Conservation (phyloP, 1,140 invertebrate species). For the Thalassaphorura encarpata region DNA sequence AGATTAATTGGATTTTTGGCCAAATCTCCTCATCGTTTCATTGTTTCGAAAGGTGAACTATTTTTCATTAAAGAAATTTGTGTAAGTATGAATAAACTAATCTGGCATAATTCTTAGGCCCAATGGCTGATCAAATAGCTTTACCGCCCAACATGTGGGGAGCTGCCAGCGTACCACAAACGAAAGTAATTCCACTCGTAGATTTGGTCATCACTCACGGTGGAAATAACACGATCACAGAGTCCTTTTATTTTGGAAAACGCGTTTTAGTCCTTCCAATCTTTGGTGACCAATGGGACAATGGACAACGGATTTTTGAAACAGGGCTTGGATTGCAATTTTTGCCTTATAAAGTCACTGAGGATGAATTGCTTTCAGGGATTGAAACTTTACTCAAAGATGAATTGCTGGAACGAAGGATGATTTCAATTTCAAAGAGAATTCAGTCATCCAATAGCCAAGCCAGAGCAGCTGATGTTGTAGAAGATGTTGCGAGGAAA, state of each 20-base stretch:
- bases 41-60: constrained; percentile 2
- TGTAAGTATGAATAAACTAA: too few relatives aligned
- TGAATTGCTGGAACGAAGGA: neutral
- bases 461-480: too few relatives aligned
- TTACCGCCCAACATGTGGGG: constrained; percentile 4
- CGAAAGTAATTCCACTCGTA: neutral
- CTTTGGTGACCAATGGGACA: neutral
- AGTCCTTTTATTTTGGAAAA: constrained; percentile 5
- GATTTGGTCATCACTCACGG: constrained; percentile 1
- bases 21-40: neutral
- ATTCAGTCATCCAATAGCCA: neutral
- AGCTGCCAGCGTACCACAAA: neutral
- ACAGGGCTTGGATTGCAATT: neutral
- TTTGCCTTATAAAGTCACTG: neutral
- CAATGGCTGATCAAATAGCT: neutral
- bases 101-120: neutral
- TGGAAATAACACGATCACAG: constrained; percentile 1
- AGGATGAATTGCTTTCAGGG: neutral
- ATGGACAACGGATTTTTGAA: neutral
- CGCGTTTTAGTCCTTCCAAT: neutral
- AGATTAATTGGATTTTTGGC: neutral
- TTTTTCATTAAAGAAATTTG: neutral
- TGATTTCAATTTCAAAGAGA: neutral
- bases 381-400: neutral
- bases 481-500: too few relatives aligned